These are phyloP conservation scores for Anguilla pacifica DNA, from an alignment of 2,797 vertebrate genomes.

Conservation along the genomic window DNA sequence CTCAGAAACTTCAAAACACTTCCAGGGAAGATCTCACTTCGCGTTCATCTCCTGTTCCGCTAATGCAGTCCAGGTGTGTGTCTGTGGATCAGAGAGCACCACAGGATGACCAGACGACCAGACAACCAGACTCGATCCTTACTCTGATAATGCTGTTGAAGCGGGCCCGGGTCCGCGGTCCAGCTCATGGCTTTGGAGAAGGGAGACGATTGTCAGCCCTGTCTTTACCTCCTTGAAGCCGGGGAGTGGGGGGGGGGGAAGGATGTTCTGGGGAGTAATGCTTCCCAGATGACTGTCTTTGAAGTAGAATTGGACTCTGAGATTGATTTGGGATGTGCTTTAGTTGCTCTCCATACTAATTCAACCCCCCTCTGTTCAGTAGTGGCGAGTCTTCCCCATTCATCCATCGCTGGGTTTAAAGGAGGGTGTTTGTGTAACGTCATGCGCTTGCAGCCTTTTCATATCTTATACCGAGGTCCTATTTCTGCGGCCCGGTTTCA, in stretches of 20 bases:
- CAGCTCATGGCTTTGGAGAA: background rate
- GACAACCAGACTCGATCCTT: background rate
- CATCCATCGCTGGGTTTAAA: background rate
- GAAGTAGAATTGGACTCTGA: constrained; percentile 27
- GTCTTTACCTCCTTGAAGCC: background rate
- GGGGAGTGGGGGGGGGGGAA: constrained; percentile 5
- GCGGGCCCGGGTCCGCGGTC: background rate
- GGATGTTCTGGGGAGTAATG: constrained; percentile 19
- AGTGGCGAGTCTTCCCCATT: background rate
- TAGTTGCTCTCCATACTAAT: background rate
- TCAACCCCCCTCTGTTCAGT: constrained; percentile 21
- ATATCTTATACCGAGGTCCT: background rate
- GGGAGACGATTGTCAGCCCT: background rate
- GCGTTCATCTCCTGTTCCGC: background rate
- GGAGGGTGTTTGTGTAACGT: background rate
- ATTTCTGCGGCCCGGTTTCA: background rate
- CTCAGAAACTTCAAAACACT: constrained; percentile 12
- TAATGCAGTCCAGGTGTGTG: constrained; percentile 50
- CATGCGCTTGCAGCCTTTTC: background rate
- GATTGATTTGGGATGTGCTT: constrained; percentile 29
- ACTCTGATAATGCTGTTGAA: background rate
- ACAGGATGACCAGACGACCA: background rate
- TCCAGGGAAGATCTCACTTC: background rate
- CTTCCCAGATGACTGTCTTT: constrained; percentile 33
- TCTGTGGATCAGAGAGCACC: constrained; percentile 1